A percentile compares a stretch with the other conserved stretches of the same genome.
phyloP scores from a whole-genome alignment of 2,888 invertebrate genomes.

The Parascotia fuliginaria region DNA sequence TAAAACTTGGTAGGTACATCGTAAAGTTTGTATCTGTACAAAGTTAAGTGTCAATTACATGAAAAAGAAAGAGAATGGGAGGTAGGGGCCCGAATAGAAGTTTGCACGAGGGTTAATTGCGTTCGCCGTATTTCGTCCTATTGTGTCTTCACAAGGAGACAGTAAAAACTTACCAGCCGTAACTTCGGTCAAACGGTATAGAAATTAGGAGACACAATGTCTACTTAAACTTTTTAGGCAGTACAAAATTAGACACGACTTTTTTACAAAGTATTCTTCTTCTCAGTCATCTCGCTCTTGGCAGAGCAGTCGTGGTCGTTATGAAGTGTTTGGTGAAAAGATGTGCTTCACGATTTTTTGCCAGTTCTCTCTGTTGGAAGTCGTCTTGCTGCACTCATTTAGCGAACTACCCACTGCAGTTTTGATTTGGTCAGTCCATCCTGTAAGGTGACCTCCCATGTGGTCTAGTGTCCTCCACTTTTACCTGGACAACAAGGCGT shows the following conservation, averaged over 20 bases:
- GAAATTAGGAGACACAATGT: slow-evolving; percentile 31
- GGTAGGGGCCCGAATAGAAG: slow-evolving; percentile 43
- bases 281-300: too few relatives aligned
- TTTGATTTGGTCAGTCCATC: too few relatives aligned
- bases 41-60: slow-evolving; percentile 42
- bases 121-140: slow-evolving; percentile 47
- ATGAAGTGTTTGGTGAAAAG: too few relatives aligned
- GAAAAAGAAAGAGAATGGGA: slow-evolving; percentile 40
- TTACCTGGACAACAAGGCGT: too few relatives aligned
- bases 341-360: too few relatives aligned
- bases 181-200: slow-evolving; percentile 43
- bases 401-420: too few relatives aligned
- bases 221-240: slow-evolving; percentile 29
- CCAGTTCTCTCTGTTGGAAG: too few relatives aligned
- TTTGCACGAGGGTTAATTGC: slow-evolving; percentile 59
- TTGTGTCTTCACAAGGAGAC: slow-evolving; percentile 49
- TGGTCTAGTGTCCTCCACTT: too few relatives aligned
- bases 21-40: slow-evolving; percentile 33
- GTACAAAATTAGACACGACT: slow-evolving; percentile 13
- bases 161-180: slow-evolving; percentile 56
- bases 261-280: too few relatives aligned
- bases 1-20: slow-evolving; percentile 7
- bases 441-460: too few relatives aligned
- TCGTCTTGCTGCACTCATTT: too few relatives aligned
- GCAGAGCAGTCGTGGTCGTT: too few relatives aligned